phyloP scores from a whole-genome alignment of 2,888 invertebrate genomes.

The Nymphalis c-album region DNA sequence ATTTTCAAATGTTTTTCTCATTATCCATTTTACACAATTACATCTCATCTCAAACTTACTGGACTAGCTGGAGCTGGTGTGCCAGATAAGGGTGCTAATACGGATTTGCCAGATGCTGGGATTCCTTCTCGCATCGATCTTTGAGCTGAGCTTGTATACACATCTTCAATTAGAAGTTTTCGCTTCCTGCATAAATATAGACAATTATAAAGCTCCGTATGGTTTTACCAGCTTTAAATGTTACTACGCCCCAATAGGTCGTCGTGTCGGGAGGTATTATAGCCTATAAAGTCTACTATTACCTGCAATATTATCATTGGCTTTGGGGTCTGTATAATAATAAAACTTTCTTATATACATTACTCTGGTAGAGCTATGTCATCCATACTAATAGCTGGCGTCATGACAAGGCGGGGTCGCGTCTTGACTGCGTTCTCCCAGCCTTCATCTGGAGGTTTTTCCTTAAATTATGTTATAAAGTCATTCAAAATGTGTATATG shows the following conservation, averaged over 20 bases:
- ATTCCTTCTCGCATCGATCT: constrained; percentile 35
- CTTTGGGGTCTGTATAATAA: too few relatives aligned
- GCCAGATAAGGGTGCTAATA: constrained; percentile 44
- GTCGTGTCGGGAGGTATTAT: too few relatives aligned
- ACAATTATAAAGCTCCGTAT: background rate
- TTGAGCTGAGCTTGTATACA: constrained; percentile 50
- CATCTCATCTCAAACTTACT: constrained; percentile 18
- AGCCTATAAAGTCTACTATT: too few relatives aligned
- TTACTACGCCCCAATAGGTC: too few relatives aligned
- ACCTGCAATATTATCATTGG: too few relatives aligned
- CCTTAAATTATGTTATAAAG: constrained; percentile 33
- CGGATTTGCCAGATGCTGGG: constrained; percentile 26
- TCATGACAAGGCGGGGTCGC: constrained; percentile 47
- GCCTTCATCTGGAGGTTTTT: constrained; percentile 39
- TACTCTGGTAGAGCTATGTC: constrained; percentile 44
- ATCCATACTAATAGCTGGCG: constrained; percentile 53
- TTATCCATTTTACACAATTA: too few relatives aligned
- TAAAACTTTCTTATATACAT: background rate
- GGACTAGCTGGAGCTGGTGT: constrained; percentile 44
- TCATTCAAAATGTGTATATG: background rate
- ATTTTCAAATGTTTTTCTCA: too few relatives aligned
- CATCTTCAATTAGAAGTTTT: constrained; percentile 45
- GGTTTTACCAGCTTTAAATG: too few relatives aligned
- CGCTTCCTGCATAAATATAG: constrained; percentile 37
- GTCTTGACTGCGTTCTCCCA: constrained; percentile 36